Evolutionary conservation across 1,140 invertebrate genomes (phyloP), one percentile per base, ranked within the genome.

Genomic region (Drosophila nebulosa): DNA sequence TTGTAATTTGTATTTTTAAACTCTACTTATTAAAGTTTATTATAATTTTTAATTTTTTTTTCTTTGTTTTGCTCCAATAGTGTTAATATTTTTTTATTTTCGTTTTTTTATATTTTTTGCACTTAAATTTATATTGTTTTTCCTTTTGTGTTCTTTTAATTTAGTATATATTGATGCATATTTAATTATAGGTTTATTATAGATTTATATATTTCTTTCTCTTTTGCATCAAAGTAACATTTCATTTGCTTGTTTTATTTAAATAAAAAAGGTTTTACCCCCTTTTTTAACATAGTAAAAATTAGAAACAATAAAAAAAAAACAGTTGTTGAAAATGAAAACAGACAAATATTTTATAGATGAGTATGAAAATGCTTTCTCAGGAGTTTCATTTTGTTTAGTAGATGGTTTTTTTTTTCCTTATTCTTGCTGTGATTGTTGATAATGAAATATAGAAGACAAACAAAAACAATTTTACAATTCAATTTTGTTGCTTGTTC

Each of bases 261-360:
- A 76, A 80, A 79, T 80, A 79, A n/a, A n/a, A 79, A 84, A 76
- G 67, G 52, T 55, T 58, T 30, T 9, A 30, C 4, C 1, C 39
- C 39, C 4, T 46, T 69, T 66, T 55, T 67, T 81, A 84, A 84
- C 81, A 84, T 65, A 86, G 80, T 84, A 80, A 80, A 84, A 86
- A 74, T 81, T 63, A 81, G 64, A 69, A 69, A 78, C 65, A 69
- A 79, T 72, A 65, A 76, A 67, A 65, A 84, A 79, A 75, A 65
- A 76, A 67, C 63, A 84, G 42, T 73, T 59, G 70, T 67, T 46
- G 46, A 74, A 61, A 51, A 56, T 56, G 16, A 32, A 46, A 74
- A 74, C 39, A 36, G 56, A 74, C 69, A 74, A 67, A 55, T 24
- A 73, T 69, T 58, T 36, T n/a, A 14, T 61, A 24, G 57, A 68